Evolutionary conservation across 2,113 vertebrate species (phyloP), one percentile per base, ranked within the genome.

Genomic region (Eidolon helvum): DNA sequence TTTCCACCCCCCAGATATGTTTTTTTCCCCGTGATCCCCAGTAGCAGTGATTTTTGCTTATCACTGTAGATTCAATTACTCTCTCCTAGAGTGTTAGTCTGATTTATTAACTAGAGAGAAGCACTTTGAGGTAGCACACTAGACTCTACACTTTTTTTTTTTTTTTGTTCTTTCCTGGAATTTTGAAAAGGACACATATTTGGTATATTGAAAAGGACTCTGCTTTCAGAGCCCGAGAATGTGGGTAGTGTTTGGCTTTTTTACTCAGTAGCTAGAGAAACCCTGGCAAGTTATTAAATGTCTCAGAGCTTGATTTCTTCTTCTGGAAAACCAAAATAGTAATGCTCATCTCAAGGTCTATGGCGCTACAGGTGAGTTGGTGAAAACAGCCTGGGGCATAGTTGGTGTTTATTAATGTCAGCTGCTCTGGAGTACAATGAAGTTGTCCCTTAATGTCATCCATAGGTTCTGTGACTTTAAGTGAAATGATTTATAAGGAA

Each of bases 81-180:
- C 43, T 94, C 35, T 94, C 24, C 43, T 79, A n/a, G 66, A 69
- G 30, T 57, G 35, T 83, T 91, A 57, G 33, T 45, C 69, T 90
- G 75, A 88, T 96, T 96, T 96, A 92, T 80, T 93, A 92, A 91
- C 72, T 83, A 53, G 79, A 59, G 14, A 35, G 38, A 84, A 90
- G 57, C 28, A 61, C 75, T 96, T 63, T 21, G 38, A 96, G 89
- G 59, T 75, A 68, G 72, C 24, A 86, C 68, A 79, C 68, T 53
- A 74, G 77, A 82, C 26, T 33, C n/a, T 24, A 15, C 2, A 4
- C 30, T 65, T 68, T 84, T 33, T 48, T 61, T 35, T 21, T 57
- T 57, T 84, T 90, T 92, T 85, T n/a, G n/a, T n/a, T n/a, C n/a
- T n/a, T n/a, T n/a, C n/a, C n/a, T n/a, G n/a, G n/a, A n/a, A n/a